Percentiles rank a stretch among this genome's conserved stretches.
Conservation (phyloP, 2,113 vertebrate species). For the Aplodontia rufa region DNA sequence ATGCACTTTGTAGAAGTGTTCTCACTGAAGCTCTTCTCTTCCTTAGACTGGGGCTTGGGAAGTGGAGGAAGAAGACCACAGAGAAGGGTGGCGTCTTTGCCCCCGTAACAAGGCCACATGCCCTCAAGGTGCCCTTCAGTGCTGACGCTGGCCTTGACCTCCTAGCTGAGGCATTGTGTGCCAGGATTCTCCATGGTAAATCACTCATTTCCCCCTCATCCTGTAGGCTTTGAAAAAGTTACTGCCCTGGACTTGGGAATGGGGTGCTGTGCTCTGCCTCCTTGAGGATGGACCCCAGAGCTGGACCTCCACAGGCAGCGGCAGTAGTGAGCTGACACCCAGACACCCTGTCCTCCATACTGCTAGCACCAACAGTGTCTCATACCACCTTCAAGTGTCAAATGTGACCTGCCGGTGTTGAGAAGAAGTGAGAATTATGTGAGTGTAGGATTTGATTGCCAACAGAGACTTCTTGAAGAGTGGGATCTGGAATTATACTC, state of each 20-base stretch:
- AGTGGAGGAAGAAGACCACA: accelerated
- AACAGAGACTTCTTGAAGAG: background rate
- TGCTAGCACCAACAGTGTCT: too few species aligned
- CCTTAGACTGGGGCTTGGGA: accelerated
- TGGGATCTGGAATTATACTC: accelerated
- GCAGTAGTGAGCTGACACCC: background rate
- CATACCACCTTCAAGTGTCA: too few species aligned
- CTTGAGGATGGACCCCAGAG: background rate
- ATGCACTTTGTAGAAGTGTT: background rate
- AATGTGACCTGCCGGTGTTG: background rate
- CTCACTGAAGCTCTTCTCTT: background rate
- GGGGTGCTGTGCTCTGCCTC: background rate
- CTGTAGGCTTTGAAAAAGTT: background rate
- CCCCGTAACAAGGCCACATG: accelerated
- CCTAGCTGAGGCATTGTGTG: accelerated
- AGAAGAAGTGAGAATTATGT: background rate
- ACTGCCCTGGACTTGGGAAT: accelerated
- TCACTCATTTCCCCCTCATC: accelerated
- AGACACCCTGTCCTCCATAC: background rate
- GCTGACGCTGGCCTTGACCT: accelerated
- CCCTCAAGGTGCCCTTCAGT: accelerated
- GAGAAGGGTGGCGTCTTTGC: accelerated
- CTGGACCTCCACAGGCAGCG: background rate
- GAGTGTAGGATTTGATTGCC: background rate
- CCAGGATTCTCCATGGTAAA: background rate